Percentiles rank a stretch among this genome's conserved stretches.
These are phyloP conservation scores for Brassicogethes aeneus DNA, from an alignment of 2,888 invertebrate species.

Conservation along the genomic window DNA sequence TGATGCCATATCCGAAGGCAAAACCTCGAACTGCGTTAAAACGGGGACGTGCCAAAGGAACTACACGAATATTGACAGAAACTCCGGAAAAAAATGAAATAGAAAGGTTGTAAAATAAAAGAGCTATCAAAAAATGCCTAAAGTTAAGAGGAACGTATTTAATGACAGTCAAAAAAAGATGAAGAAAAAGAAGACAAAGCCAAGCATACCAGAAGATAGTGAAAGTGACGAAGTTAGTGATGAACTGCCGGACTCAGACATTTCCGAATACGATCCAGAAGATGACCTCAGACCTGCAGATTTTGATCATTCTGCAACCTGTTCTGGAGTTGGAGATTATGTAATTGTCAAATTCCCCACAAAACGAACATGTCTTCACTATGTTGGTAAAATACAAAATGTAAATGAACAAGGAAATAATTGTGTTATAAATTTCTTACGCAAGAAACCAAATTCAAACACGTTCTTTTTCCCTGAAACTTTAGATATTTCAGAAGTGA, in stretches of 20 bases:
- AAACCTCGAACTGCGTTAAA: no score
- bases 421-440: background rate
- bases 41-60: slow-evolving; percentile 1
- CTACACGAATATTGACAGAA: background rate
- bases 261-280: slow-evolving; percentile 3
- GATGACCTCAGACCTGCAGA: no score
- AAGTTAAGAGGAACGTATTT: background rate
- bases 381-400: slow-evolving; percentile 4
- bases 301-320: slow-evolving; percentile 3
- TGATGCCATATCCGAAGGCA: no score
- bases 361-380: background rate
- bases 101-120: background rate
- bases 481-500: background rate
- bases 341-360: slow-evolving; percentile 3
- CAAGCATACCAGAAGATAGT: slow-evolving; percentile 1
- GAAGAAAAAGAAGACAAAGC: slow-evolving; percentile 3
- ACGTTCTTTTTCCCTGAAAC: background rate
- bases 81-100: no score
- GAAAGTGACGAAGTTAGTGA: slow-evolving; percentile 3
- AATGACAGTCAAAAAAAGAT: background rate
- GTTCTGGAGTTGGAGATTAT: slow-evolving; percentile 2
- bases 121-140: slow-evolving; percentile 1
- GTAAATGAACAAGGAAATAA: no score
- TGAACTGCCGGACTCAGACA: slow-evolving; percentile 2
- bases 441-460: background rate